phyloP scores from a whole-genome alignment of 2,797 vertebrate genomes.

The Tapirus indicus region DNA sequence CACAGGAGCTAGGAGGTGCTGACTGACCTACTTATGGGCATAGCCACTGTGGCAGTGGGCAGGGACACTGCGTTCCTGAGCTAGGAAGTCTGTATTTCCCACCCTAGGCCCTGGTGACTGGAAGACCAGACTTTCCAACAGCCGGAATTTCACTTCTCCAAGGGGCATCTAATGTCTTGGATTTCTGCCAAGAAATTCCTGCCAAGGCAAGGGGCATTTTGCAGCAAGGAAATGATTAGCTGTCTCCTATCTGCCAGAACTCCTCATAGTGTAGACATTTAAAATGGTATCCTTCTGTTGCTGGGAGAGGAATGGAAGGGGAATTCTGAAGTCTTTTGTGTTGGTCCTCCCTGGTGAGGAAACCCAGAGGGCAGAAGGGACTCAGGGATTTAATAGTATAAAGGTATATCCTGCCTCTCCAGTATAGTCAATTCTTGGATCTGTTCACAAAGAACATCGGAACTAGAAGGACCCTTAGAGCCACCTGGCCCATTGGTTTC shows the following conservation, averaged over 20 bases:
- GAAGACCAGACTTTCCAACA: slow-evolving; percentile 33
- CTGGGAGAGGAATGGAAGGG: background rate
- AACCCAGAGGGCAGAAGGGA: background rate
- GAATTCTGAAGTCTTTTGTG: background rate
- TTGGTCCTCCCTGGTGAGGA: background rate
- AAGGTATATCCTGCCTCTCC: background rate
- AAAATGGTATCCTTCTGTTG: slow-evolving; percentile 2
- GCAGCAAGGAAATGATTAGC: slow-evolving; percentile 33
- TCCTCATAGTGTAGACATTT: background rate
- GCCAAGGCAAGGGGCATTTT: slow-evolving; percentile 4
- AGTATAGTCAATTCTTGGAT: background rate
- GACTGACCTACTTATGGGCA: slow-evolving; percentile 30
- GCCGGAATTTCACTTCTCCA: slow-evolving; percentile 53
- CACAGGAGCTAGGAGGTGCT: background rate
- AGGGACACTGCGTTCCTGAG: background rate
- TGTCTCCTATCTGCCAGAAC: background rate
- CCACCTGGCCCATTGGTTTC: background rate
- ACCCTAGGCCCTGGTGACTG: background rate
- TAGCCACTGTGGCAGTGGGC: background rate
- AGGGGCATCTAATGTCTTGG: background rate
- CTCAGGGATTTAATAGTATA: background rate
- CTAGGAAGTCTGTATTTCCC: background rate
- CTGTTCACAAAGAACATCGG: background rate
- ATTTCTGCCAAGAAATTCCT: background rate
- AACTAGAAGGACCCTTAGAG: background rate